Evolutionary conservation across 37 sponge, comb jelly and placozoan genomes (phyloP).

Genomic region (Dysidea cf. avara): DNA sequence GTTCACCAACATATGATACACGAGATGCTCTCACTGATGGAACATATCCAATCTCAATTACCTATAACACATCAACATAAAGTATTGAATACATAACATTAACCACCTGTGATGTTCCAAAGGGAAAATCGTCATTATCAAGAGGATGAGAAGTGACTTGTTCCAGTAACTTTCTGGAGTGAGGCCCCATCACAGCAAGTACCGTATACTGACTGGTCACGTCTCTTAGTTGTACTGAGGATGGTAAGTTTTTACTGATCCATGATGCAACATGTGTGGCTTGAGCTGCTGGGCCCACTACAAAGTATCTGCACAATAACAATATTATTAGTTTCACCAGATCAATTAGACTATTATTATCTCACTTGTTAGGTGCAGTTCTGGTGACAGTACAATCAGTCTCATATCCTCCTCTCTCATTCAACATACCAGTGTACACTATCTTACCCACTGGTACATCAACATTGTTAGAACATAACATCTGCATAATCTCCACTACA

Average conservation of each 20-base stretch:
- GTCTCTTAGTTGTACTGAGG: constrained; percentile 7
- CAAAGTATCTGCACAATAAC: constrained; percentile 19
- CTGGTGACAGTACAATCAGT: constrained; percentile 61
- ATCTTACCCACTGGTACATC: constrained; percentile 42
- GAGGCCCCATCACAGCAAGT: constrained; percentile 58
- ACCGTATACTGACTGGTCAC: constrained; percentile 33
- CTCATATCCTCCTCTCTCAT: constrained; percentile 73
- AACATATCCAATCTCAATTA: constrained; percentile 44
- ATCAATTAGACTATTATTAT: no score
- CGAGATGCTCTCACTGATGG: constrained; percentile 48
- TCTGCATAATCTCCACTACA: constrained; percentile 30
- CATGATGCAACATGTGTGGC: constrained; percentile 19
- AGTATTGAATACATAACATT: neutral
- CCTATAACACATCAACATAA: constrained; percentile 1
- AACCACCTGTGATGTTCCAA: constrained; percentile 34
- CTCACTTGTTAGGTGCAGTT: constrained; percentile 37
- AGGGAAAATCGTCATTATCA: constrained; percentile 42
- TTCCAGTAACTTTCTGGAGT: constrained; percentile 23
- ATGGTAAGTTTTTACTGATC: constrained; percentile 28
- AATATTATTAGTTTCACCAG: no score
- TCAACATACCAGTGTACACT: constrained; percentile 83
- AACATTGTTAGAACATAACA: constrained; percentile 47
- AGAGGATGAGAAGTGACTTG: constrained; percentile 30
- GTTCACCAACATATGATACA: constrained; percentile 74
- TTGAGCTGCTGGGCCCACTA: constrained; percentile 25